Conservation (phyloP, 2,797 vertebrate species). For the Moxostoma hubbsi region DNA sequence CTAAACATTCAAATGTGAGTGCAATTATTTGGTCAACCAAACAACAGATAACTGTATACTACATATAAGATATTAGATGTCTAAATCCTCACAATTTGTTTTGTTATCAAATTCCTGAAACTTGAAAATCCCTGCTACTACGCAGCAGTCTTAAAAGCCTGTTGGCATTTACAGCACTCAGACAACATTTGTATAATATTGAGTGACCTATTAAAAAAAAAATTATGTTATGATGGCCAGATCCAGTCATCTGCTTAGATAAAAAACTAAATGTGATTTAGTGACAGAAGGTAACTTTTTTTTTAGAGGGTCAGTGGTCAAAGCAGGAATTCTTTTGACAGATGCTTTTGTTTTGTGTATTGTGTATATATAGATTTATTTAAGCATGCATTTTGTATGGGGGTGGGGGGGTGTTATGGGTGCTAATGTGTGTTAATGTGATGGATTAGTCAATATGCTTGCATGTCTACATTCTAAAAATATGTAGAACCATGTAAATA, state of each 20-base stretch:
- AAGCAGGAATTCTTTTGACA: not conserved
- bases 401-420: no score
- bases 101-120: not conserved
- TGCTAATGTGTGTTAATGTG: no score
- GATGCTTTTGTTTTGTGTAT: not conserved
- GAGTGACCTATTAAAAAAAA: constrained; percentile 39
- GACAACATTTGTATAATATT: constrained; percentile 10
- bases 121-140: constrained; percentile 23
- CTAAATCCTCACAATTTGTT: not conserved
- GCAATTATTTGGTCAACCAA: not conserved
- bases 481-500: no score
- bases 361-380: no score
- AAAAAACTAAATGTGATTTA: not conserved
- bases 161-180: constrained; percentile 42
- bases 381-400: no score
- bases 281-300: not conserved
- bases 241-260: not conserved
- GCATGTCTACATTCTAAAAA: no score
- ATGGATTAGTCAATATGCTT: no score
- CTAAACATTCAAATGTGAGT: not conserved
- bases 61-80: not conserved
- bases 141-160: constrained; percentile 19
- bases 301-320: not conserved
- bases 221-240: not conserved
- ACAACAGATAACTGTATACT: not conserved